Evolutionary conservation across 2,888 invertebrate genomes (phyloP).

Genomic region (Eustalomyia histrio): DNA sequence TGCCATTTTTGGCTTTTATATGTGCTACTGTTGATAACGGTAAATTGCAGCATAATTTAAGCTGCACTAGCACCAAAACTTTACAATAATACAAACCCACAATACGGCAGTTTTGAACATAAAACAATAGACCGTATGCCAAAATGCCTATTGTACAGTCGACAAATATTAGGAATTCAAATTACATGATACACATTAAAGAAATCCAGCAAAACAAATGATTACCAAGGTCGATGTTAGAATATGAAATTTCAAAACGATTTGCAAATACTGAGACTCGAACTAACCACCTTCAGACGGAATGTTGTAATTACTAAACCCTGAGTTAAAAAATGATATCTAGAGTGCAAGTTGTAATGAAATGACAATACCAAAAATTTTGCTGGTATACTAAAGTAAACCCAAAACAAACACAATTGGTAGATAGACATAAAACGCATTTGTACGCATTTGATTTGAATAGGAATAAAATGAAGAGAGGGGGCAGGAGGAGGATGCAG

Average conservation of each 20-base stretch:
- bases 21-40: constrained; percentile 57
- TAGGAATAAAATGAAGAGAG: constrained; percentile 20
- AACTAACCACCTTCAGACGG: no score
- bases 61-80: constrained; percentile 25
- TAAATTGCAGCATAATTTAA: constrained; percentile 49
- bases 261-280: no score
- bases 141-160: constrained; percentile 20
- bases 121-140: constrained; percentile 36
- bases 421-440: constrained; percentile 16
- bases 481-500: not conserved
- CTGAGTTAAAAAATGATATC: no score
- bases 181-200: constrained; percentile 38
- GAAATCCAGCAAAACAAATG: not conserved
- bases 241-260: no score
- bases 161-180: constrained; percentile 50
- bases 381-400: not conserved
- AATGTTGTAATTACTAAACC: no score
- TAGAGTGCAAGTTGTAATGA: no score
- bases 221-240: not conserved
- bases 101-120: constrained; percentile 3
- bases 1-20: constrained; percentile 54
- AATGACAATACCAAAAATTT: no score
- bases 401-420: constrained; percentile 18
- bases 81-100: not conserved
- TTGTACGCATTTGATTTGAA: constrained; percentile 32